These are phyloP conservation scores for Dioctria linearis DNA, from an alignment of 2,888 invertebrate species.

Conservation along the genomic window DNA sequence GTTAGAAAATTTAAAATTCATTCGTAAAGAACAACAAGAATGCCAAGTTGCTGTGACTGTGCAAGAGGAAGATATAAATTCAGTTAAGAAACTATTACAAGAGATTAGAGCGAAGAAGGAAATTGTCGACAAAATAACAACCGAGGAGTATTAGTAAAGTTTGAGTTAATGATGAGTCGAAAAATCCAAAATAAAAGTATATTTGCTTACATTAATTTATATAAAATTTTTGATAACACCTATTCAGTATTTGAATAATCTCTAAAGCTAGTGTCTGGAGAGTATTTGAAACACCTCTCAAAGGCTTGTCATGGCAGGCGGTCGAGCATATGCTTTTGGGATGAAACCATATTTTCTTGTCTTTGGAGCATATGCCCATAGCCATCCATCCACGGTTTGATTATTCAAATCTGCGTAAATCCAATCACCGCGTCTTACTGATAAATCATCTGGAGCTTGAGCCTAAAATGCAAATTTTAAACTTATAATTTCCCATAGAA, in stretches of 20 bases:
- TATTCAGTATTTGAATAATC: conserved; percentile 28
- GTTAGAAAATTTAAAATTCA: conserved; percentile 78
- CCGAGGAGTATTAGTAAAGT: no score
- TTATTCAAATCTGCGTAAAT: conserved; percentile 94
- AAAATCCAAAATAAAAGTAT: conserved; percentile 6
- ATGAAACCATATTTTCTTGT: conserved; percentile 95
- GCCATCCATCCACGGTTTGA: conserved; percentile 95
- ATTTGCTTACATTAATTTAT: conserved; percentile 36
- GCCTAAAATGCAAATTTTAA: conserved; percentile 73
- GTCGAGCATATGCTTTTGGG: conserved; percentile 93
- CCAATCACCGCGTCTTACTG: conserved; percentile 93
- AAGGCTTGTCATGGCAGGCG: conserved; percentile 89
- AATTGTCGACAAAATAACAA: not conserved
- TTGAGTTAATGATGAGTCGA: not conserved
- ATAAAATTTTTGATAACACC: conserved; percentile 43
- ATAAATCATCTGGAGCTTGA: conserved; percentile 93
- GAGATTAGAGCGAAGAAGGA: conserved; percentile 67
- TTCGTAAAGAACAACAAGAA: conserved; percentile 82
- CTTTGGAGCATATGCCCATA: conserved; percentile 96
- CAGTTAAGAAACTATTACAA: conserved; percentile 74
- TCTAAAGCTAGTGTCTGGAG: conserved; percentile 35
- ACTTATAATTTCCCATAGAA: not conserved
- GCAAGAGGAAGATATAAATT: conserved; percentile 78
- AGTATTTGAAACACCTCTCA: conserved; percentile 33
- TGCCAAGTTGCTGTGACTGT: conserved; percentile 78